A percentile compares a stretch with the other conserved stretches of the same genome.
Conservation (phyloP, 2,888 invertebrate genomes). For the Euzophera pinguis region DNA sequence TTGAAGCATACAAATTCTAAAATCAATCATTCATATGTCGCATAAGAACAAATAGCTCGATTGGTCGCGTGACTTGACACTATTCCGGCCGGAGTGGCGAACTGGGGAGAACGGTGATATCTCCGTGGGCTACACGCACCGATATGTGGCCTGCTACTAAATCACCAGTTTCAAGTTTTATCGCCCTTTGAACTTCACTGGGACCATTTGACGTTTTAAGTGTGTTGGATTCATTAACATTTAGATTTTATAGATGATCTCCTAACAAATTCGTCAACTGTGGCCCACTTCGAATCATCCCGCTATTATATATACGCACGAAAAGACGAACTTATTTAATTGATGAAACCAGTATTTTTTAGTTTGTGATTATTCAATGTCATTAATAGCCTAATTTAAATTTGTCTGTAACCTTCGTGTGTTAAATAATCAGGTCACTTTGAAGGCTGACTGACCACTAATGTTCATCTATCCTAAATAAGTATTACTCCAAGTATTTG, state of each 20-base stretch:
- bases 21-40: slow-evolving; percentile 11
- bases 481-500: too few species aligned
- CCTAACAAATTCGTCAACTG: background rate
- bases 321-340: too few species aligned
- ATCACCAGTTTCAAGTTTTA: slow-evolving; percentile 16
- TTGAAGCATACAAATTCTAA: slow-evolving; percentile 1
- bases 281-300: too few species aligned
- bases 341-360: too few species aligned
- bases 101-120: slow-evolving; percentile 60
- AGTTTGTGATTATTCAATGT: too few species aligned
- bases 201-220: background rate
- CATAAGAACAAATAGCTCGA: slow-evolving; percentile 11
- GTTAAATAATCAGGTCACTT: too few species aligned
- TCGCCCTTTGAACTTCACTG: slow-evolving; percentile 8
- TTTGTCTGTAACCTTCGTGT: too few species aligned
- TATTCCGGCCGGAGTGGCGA: slow-evolving; percentile 35
- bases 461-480: too few species aligned
- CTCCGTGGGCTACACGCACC: slow-evolving; percentile 45
- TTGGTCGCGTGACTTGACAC: slow-evolving; percentile 47
- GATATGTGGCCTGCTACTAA: slow-evolving; percentile 23
- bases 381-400: too few species aligned
- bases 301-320: too few species aligned
- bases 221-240: background rate
- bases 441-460: too few species aligned
- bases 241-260: background rate